A percentile compares a stretch with the other conserved stretches of the same genome.
Evolutionary conservation across 2,888 invertebrate species (phyloP).

Genomic region (Campaea margaritaria): DNA sequence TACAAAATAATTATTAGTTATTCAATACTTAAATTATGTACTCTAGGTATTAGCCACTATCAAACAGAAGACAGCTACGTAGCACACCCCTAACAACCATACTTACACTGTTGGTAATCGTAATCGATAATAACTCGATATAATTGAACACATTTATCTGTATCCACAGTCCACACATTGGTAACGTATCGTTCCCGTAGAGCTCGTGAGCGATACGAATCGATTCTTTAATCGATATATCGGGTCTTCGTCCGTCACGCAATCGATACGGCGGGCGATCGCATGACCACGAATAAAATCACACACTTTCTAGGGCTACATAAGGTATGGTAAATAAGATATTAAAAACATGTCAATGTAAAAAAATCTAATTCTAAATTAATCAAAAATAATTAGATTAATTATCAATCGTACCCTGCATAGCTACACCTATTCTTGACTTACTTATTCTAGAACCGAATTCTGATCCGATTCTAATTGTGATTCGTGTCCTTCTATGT

Average conservation of each 20-base stretch:
- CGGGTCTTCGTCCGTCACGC: slow-evolving; percentile 67
- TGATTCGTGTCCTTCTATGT: no score
- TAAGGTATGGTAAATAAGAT: slow-evolving; percentile 2
- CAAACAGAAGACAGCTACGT: no score
- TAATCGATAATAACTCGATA: slow-evolving; percentile 75
- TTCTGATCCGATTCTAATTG: no score
- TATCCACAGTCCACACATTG: slow-evolving; percentile 58
- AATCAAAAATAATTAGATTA: no score
- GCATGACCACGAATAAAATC: slow-evolving; percentile 22
- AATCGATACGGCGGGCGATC: slow-evolving; percentile 48
- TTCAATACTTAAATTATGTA: no score
- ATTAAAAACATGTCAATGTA: no score
- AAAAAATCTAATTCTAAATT: no score
- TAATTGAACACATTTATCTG: slow-evolving; percentile 69
- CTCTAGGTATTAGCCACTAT: no score
- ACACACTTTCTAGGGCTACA: slow-evolving; percentile 24
- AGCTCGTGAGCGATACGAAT: slow-evolving; percentile 68
- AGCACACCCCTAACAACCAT: slow-evolving; percentile 43
- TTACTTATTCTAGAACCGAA: no score
- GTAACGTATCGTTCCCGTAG: slow-evolving; percentile 57
- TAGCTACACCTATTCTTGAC: no score
- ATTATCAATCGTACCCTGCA: no score
- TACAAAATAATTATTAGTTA: no score
- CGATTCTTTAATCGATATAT: slow-evolving; percentile 70
- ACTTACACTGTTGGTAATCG: slow-evolving; percentile 59